phyloP scores from a whole-genome alignment of 2,113 vertebrate species.

The Bothrops jararaca region DNA sequence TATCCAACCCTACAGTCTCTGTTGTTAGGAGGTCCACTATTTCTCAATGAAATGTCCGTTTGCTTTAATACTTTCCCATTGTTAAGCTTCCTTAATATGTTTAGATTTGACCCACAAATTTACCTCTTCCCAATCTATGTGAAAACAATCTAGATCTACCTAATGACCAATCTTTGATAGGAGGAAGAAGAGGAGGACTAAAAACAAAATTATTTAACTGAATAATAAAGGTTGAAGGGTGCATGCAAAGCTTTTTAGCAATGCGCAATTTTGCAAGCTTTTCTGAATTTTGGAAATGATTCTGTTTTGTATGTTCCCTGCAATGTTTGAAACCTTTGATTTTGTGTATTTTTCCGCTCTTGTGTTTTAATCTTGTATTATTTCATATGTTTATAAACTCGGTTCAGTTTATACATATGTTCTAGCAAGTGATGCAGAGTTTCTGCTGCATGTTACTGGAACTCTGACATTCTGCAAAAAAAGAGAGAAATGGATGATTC shows the following conservation, averaged over 20 bases:
- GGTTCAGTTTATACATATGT: slow-evolving; percentile 26
- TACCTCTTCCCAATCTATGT: background rate
- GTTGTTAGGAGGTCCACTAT: no score
- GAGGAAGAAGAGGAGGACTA: background rate
- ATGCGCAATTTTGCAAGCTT: background rate
- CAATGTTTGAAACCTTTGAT: background rate
- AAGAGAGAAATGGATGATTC: slow-evolving; percentile 38
- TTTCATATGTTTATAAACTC: slow-evolving; percentile 44
- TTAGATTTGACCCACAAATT: background rate
- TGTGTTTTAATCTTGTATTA: slow-evolving; percentile 17
- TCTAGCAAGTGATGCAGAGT: slow-evolving; percentile 25
- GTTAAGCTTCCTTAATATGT: background rate
- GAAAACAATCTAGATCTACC: background rate
- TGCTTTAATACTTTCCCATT: background rate
- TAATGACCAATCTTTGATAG: background rate
- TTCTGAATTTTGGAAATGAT: background rate
- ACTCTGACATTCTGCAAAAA: slow-evolving; percentile 35
- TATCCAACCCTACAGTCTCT: background rate
- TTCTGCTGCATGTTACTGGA: slow-evolving; percentile 19
- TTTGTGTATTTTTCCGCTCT: background rate
- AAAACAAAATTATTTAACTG: background rate
- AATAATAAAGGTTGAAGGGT: background rate
- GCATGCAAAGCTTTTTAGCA: background rate
- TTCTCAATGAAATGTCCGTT: background rate
- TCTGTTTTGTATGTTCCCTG: background rate